Evolutionary conservation across 2,113 vertebrate species (phyloP).

Genomic region (Equus przewalskii): DNA sequence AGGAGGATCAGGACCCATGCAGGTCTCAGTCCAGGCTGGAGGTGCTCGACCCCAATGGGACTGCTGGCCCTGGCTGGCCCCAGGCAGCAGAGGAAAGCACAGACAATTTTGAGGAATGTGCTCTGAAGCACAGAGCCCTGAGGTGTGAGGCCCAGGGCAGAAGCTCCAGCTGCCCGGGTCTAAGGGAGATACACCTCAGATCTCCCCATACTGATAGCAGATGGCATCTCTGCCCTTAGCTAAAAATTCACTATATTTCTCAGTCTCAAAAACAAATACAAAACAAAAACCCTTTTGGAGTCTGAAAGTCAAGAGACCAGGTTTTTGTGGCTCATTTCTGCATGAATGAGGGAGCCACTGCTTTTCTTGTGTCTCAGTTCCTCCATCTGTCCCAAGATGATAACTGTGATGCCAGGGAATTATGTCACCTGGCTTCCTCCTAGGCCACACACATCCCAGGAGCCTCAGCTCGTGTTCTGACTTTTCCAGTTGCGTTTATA

Average conservation of each 20-base stretch:
- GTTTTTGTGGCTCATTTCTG: not conserved
- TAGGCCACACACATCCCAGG: not conserved
- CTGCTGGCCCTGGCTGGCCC: not conserved
- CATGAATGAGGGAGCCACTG: not conserved
- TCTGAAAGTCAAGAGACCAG: not conserved
- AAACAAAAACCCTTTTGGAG: not conserved
- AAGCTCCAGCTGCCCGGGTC: too few species aligned
- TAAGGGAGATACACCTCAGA: not conserved
- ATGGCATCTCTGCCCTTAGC: not conserved
- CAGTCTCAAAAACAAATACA: not conserved
- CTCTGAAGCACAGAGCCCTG: not conserved
- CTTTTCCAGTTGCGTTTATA: not conserved
- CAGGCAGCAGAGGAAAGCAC: not conserved
- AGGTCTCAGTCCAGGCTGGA: not conserved
- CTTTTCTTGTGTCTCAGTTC: not conserved
- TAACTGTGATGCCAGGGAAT: not conserved
- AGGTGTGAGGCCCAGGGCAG: not conserved
- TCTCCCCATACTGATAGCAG: not conserved
- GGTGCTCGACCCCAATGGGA: not conserved
- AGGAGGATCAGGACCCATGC: not conserved
- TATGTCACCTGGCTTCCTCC: not conserved
- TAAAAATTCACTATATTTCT: not conserved
- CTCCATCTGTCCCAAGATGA: not conserved
- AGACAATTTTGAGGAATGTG: not conserved
- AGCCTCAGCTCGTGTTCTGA: not conserved